These are phyloP conservation scores for Toxotes chatareus DNA, from an alignment of 2,113 vertebrate species.

Conservation along the genomic window DNA sequence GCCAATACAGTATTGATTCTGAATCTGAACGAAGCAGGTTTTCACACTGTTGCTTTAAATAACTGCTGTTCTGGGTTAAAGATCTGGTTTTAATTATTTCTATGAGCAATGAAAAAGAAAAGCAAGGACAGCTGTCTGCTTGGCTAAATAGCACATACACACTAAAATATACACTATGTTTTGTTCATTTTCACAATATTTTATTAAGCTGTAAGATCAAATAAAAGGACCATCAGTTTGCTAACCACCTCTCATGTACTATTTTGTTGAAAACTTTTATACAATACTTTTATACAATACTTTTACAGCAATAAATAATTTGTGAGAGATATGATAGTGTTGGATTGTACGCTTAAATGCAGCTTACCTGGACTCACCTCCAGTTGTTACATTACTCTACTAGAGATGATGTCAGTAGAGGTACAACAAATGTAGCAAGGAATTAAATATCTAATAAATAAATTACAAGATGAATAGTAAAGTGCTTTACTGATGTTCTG, in stretches of 20 bases:
- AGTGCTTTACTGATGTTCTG: not conserved
- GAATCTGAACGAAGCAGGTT: not conserved
- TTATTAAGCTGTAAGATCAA: slow-evolving; percentile 8
- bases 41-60: slow-evolving; percentile 11
- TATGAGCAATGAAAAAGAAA: not conserved
- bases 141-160: not conserved
- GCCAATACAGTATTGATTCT: not conserved
- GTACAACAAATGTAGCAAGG: not conserved
- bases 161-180: not conserved
- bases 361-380: not conserved
- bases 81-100: not conserved
- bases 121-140: not conserved
- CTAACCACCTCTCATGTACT: not conserved
- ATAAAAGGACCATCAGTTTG: slow-evolving; percentile 2
- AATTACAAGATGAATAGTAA: not conserved
- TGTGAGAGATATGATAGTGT: not conserved
- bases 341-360: not conserved
- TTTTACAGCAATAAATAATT: not conserved
- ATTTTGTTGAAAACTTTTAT: not conserved
- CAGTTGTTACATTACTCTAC: not conserved
- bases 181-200: slow-evolving; percentile 17
- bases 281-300: not conserved
- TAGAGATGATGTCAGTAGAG: not conserved
- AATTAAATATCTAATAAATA: not conserved
- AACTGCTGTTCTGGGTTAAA: not conserved